Base-by-base conservation (phyloP, 2,797 vertebrate genomes). In the Tragelaphus eurycerus region DNA sequence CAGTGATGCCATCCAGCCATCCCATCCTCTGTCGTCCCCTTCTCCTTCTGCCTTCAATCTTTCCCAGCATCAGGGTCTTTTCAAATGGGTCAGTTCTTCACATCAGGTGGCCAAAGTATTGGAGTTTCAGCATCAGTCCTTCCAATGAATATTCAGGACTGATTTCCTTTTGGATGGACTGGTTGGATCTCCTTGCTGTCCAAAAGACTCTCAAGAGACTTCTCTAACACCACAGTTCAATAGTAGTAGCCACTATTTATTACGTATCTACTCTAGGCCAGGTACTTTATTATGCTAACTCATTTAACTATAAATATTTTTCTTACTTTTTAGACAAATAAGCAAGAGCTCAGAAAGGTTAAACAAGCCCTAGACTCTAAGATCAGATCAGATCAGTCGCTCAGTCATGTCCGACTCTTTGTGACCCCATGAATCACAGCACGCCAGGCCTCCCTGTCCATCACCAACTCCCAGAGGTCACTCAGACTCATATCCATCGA, bases 311-410 rank as follows among this genome's bases (percentile, higher is more conserved):
- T 93, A 48, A 55, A 78, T 9, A 93, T 74, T 81, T 93, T 59
- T 82, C 62, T 83, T 21, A 95, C 34, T 50, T 90, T 84, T 81
- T 81, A 81, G 96, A 64, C 71, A 14, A 82, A 87, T 81, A 76
- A 55, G 48, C 2, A n/a, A 67, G 16, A 90, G 8, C 5, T 95
- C 55, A 79, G 84, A 83, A 46, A 78, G 15, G 5, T 86, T 19
- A 93, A 86, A 90, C 2, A 89, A 48, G 7, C 4, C 16, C 50
- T 38, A 82, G 29, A 83, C 50, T 29, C 25, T 76, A 57, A 38
- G 38, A 38, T 38, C 38, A 38, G 38, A 38, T 38, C 38, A 38
- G 38, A 38, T 38, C 38, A 38, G 38, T 38, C n/a, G n/a, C n/a
- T n/a, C n/a, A n/a, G n/a, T n/a, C n/a, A n/a, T n/a, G n/a, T n/a